Evolutionary conservation across 2,113 vertebrate species (phyloP).

Genomic region (Corvus hawaiiensis): DNA sequence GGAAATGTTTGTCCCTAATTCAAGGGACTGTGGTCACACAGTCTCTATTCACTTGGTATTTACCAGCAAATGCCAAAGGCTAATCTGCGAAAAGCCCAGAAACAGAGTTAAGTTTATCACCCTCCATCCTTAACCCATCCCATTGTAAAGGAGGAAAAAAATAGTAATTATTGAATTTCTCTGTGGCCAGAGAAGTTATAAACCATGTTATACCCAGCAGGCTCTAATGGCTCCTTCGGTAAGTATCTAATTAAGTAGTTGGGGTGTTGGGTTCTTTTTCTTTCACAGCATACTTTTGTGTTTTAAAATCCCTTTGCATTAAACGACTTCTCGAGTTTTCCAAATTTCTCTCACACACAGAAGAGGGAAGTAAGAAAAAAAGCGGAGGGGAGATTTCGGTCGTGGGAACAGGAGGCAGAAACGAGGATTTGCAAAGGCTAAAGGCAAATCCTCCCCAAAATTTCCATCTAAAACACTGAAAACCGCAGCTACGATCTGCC

Average conservation of each 20-base stretch:
- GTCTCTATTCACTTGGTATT: slow-evolving; percentile 51
- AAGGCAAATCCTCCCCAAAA: neutral
- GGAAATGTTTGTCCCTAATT: slow-evolving; percentile 64
- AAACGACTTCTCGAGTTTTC: slow-evolving; percentile 10
- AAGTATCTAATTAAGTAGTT: slow-evolving; percentile 56
- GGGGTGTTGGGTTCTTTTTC: neutral
- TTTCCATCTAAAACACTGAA: neutral
- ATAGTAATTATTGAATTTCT: slow-evolving; percentile 30
- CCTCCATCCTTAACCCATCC: slow-evolving; percentile 9
- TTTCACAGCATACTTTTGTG: slow-evolving; percentile 2
- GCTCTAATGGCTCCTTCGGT: slow-evolving; percentile 38
- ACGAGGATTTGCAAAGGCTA: neutral
- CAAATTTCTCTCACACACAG: neutral
- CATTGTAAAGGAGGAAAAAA: neutral
- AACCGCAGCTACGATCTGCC: neutral
- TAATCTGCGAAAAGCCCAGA: neutral
- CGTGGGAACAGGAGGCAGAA: slow-evolving; percentile 13
- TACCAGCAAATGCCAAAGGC: neutral
- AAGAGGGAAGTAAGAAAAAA: neutral
- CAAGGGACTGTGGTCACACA: slow-evolving; percentile 52
- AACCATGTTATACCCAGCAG: slow-evolving; percentile 26
- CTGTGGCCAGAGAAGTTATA: slow-evolving; percentile 23
- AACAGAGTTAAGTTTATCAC: slow-evolving; percentile 15
- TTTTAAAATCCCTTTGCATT: slow-evolving; percentile 53
- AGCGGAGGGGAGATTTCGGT: neutral